Evolutionary conservation across 1,140 invertebrate genomes (phyloP).

Genomic region (Pantala flavescens): DNA sequence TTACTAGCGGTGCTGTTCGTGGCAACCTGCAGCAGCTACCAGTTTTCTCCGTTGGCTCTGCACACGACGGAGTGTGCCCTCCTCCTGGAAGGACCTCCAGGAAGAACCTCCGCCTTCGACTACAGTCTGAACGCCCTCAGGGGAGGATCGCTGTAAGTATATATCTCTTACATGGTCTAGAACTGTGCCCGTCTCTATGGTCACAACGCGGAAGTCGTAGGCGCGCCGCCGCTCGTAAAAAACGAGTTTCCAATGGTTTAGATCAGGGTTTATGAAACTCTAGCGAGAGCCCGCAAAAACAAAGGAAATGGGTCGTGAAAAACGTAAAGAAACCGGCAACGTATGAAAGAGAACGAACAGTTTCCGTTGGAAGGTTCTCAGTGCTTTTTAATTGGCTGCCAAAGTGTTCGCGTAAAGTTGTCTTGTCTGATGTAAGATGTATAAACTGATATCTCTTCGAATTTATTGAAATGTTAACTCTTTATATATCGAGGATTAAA

Average conservation of each 20-base stretch:
- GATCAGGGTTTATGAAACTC: neutral
- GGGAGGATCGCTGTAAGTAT: conserved; percentile 54
- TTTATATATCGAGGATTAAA: no score
- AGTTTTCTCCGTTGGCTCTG: neutral
- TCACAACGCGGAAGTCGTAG: neutral
- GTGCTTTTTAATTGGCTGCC: no score
- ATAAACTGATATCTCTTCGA: no score
- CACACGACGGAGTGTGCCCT: conserved; percentile 55
- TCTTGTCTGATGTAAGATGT: no score
- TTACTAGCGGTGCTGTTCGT: neutral
- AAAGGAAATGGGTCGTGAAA: neutral
- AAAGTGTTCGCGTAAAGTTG: no score
- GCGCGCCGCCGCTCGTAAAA: neutral
- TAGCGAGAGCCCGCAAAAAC: neutral
- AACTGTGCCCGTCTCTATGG: neutral
- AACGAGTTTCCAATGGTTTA: neutral
- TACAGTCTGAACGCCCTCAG: conserved; percentile 71
- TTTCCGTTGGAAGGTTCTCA: no score
- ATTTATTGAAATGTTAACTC: no score
- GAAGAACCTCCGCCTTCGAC: conserved; percentile 64
- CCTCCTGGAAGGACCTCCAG: conserved; percentile 56
- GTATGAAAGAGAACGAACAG: no score
- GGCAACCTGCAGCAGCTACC: neutral
- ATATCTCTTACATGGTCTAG: conserved; percentile 17
- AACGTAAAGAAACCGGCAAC: neutral